Evolutionary conservation across 2,113 vertebrate species (phyloP).

Genomic region (Nyctibius bracteatus): DNA sequence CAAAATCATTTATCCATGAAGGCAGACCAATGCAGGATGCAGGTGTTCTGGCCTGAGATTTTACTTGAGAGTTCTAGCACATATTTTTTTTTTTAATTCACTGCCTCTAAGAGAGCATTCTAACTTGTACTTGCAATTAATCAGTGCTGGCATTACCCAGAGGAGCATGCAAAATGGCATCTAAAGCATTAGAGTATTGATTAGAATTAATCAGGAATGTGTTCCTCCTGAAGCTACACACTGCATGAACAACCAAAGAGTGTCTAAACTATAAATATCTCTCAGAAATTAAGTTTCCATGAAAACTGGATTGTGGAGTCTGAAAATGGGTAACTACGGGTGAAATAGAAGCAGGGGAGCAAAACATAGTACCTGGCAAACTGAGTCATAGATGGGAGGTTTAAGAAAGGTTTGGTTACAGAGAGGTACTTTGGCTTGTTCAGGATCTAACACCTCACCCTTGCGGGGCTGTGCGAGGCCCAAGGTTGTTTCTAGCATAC

Average conservation of each 20-base stretch:
- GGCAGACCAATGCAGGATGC: background rate
- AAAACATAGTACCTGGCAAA: background rate
- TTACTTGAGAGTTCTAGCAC: background rate
- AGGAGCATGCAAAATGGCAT: background rate
- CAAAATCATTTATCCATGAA: background rate
- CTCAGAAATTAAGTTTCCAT: background rate
- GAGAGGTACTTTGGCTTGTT: background rate
- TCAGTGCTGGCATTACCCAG: background rate
- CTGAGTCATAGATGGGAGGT: background rate
- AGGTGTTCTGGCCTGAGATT: background rate
- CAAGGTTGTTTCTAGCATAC: background rate
- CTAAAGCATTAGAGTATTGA: background rate
- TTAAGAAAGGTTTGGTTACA: background rate
- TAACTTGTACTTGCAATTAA: background rate
- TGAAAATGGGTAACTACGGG: background rate
- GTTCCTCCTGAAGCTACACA: background rate
- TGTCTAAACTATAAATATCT: background rate
- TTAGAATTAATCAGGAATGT: background rate
- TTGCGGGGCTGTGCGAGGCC: background rate
- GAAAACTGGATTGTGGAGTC: background rate
- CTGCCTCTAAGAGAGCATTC: background rate
- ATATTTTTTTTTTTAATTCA: background rate
- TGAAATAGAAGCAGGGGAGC: background rate
- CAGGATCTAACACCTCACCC: accelerated
- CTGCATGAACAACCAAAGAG: background rate